Evolutionary conservation across 2,797 vertebrate genomes (phyloP).

Genomic region (Hafferia zeledoni): DNA sequence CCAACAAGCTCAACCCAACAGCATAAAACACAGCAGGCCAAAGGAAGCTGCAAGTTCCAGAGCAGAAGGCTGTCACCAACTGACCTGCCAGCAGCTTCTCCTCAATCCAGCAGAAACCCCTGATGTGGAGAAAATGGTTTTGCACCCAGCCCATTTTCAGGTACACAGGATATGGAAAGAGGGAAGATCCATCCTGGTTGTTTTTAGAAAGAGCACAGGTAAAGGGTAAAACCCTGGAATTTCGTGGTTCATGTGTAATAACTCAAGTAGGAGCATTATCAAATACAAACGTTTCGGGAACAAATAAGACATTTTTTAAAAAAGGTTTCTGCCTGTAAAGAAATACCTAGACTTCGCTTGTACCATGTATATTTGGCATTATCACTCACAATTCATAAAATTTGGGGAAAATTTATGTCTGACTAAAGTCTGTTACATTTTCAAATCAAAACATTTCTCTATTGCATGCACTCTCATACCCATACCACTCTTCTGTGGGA

Average conservation of each 20-base stretch:
- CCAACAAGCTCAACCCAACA: not conserved
- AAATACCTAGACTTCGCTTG: not conserved
- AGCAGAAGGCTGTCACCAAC: not conserved
- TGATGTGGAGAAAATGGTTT: not conserved
- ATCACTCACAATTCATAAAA: not conserved
- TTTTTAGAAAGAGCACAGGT: not conserved
- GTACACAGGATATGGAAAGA: not conserved
- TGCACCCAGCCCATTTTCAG: not conserved
- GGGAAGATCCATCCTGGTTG: not conserved
- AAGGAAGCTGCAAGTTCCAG: not conserved
- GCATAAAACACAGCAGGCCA: not conserved
- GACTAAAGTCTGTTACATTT: not conserved
- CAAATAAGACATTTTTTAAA: not conserved
- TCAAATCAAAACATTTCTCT: not conserved
- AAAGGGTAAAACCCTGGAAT: not conserved
- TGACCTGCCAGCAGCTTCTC: not conserved
- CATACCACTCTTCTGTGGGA: not conserved
- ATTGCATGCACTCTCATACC: not conserved
- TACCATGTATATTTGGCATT: not conserved
- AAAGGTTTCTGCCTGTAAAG: not conserved
- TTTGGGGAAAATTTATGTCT: not conserved
- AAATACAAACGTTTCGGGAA: not conserved
- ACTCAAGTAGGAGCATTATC: not conserved
- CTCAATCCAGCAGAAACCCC: not conserved
- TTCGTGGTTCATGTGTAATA: rapidly evolving